Percentiles rank a stretch among this genome's conserved stretches.
Conservation (phyloP, 2,797 vertebrate genomes). For the Odontamblyopus lacepedii region DNA sequence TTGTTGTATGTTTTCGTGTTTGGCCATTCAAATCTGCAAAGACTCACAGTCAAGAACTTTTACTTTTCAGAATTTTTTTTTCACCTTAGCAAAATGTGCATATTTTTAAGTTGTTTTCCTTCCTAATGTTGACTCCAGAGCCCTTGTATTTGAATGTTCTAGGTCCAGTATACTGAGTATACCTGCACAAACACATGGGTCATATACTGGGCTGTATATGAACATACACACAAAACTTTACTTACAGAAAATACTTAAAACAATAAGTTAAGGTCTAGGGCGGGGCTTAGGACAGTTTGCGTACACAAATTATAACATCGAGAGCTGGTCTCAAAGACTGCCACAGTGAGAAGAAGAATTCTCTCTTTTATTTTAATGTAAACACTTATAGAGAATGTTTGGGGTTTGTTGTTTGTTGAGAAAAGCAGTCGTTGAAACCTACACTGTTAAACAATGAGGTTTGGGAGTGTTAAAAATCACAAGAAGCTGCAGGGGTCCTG, state of each 20-base stretch:
- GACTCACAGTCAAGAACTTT: slow-evolving; percentile 22
- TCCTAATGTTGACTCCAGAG: not conserved
- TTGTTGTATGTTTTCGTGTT: slow-evolving; percentile 82
- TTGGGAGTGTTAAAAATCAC: slow-evolving; percentile 74
- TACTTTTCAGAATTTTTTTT: not conserved
- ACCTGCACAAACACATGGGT: slow-evolving; percentile 75
- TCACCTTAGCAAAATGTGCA: too few relatives aligned
- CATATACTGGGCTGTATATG: slow-evolving; percentile 78
- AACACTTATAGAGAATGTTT: not conserved
- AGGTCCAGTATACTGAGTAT: slow-evolving; percentile 65
- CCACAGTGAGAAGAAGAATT: not conserved
- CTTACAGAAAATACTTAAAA: slow-evolving; percentile 64
- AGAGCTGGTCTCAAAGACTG: slow-evolving; percentile 55
- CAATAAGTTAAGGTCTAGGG: slow-evolving; percentile 42
- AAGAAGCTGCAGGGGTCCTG: slow-evolving; percentile 49
- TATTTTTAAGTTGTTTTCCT: not conserved
- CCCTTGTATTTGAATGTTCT: slow-evolving; percentile 72
- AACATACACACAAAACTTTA: slow-evolving; percentile 80
- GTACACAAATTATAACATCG: slow-evolving; percentile 45
- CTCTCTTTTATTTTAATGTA: too few relatives aligned
- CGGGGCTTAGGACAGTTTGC: slow-evolving; percentile 59
- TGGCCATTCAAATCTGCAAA: slow-evolving; percentile 75
- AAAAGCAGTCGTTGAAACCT: slow-evolving; percentile 50
- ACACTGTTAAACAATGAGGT: slow-evolving; percentile 46
- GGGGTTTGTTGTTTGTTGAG: not conserved